A percentile compares a stretch with the other conserved stretches of the same genome.
These are phyloP conservation scores for Takifugu bimaculatus DNA, from an alignment of 2,113 vertebrate species.

Conservation along the genomic window DNA sequence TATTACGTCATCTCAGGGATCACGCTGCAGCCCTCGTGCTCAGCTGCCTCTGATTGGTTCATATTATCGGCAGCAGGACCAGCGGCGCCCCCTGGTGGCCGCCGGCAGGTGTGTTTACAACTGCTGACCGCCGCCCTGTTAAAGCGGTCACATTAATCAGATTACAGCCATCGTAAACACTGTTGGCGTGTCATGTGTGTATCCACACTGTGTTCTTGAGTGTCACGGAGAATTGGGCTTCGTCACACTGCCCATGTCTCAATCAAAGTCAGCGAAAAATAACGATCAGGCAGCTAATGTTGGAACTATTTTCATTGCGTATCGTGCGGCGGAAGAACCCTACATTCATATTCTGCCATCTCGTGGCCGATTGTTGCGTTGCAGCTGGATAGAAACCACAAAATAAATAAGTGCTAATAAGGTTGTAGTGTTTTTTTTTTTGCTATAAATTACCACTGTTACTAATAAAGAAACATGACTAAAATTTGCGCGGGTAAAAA, in stretches of 20 bases:
- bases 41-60: background rate
- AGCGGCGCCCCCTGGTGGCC: background rate
- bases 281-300: background rate
- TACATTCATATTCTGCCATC: constrained; percentile 14
- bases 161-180: too few species aligned
- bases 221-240: too few species aligned
- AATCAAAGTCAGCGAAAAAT: background rate
- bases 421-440: too few species aligned
- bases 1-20: too few species aligned
- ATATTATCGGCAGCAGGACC: background rate
- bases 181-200: too few species aligned
- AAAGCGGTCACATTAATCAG: too few species aligned
- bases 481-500: too few species aligned
- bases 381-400: background rate
- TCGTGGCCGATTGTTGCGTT: constrained; percentile 14
- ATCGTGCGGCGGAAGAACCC: background rate
- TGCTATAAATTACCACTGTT: too few species aligned
- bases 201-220: too few species aligned
- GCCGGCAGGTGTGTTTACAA: background rate
- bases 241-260: too few species aligned
- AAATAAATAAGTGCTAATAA: too few species aligned
- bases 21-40: background rate
- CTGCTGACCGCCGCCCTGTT: background rate
- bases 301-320: background rate
- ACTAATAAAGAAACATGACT: too few species aligned